phyloP scores from a whole-genome alignment of 2,888 invertebrate genomes.

The Volucella inflata region DNA sequence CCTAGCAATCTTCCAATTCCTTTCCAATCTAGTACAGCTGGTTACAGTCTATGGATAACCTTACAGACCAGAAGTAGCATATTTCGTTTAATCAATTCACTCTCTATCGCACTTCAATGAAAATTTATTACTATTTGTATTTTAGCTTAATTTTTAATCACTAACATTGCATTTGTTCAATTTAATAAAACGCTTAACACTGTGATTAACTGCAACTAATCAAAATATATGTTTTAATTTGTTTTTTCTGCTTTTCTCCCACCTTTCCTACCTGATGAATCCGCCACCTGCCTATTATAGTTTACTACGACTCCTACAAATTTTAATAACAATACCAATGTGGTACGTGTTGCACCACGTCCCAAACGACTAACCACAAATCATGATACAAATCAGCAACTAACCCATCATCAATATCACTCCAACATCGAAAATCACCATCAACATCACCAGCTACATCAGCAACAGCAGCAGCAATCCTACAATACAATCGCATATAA shows the following conservation, averaged over 20 bases:
- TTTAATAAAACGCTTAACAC: background rate
- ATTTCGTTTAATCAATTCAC: too few relatives aligned
- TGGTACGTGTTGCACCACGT: slow-evolving; percentile 84
- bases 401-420: slow-evolving; percentile 69
- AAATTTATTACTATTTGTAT: slow-evolving; percentile 17
- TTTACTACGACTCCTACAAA: slow-evolving; percentile 85
- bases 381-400: slow-evolving; percentile 76
- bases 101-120: slow-evolving; percentile 42
- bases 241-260: slow-evolving; percentile 39
- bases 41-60: background rate
- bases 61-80: background rate
- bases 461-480: slow-evolving; percentile 84
- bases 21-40: background rate
- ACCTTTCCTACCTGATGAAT: slow-evolving; percentile 32
- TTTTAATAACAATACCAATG: slow-evolving; percentile 87
- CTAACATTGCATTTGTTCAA: slow-evolving; percentile 21
- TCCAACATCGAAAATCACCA: slow-evolving; percentile 63
- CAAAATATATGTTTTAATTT: slow-evolving; percentile 14
- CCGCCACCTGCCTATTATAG: slow-evolving; percentile 76
- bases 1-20: background rate
- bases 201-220: slow-evolving; percentile 26
- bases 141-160: slow-evolving; percentile 31
- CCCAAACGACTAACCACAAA: slow-evolving; percentile 81
- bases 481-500: slow-evolving; percentile 82
- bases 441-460: slow-evolving; percentile 78